phyloP scores from a whole-genome alignment of 2,888 invertebrate genomes.

The Seira sanloemensis region DNA sequence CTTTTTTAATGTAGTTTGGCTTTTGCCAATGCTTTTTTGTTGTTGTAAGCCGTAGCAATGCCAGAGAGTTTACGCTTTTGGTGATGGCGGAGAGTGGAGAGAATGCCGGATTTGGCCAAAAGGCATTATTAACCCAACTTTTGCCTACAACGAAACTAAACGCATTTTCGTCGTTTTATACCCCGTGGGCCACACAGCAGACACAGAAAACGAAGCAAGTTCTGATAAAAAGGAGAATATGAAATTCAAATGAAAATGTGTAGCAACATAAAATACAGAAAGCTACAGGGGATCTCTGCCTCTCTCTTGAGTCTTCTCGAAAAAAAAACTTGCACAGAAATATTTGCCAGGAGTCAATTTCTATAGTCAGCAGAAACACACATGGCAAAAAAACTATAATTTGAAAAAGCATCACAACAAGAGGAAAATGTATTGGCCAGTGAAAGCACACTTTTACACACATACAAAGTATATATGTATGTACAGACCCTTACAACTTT shows the following conservation, averaged over 20 bases:
- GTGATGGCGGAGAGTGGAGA: conserved; percentile 71
- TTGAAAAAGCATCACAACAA: too few species aligned
- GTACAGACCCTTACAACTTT: too few species aligned
- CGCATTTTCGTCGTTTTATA: conserved; percentile 68
- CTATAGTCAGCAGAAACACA: conserved; percentile 55
- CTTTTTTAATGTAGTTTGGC: too few species aligned
- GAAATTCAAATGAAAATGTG: conserved; percentile 13
- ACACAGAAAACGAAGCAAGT: conserved; percentile 46
- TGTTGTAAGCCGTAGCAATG: neutral
- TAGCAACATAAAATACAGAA: conserved; percentile 15
- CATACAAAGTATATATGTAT: too few species aligned
- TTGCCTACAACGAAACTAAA: conserved; percentile 73
- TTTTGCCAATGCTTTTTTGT: too few species aligned
- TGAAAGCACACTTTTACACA: too few species aligned
- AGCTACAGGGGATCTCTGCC: conserved; percentile 51
- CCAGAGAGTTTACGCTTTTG: conserved; percentile 40
- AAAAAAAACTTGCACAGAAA: neutral
- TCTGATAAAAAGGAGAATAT: conserved; percentile 2
- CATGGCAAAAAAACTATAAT: conserved; percentile 25
- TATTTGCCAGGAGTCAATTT: conserved; percentile 58
- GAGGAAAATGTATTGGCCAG: too few species aligned
- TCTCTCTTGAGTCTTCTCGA: too few species aligned
- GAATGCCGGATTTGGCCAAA: conserved; percentile 73
- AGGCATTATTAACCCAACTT: conserved; percentile 74
- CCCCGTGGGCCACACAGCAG: conserved; percentile 45